A percentile compares a stretch with the other conserved stretches of the same genome.
Evolutionary conservation across 2,113 vertebrate genomes (phyloP).

Genomic region (Holacanthus passer): DNA sequence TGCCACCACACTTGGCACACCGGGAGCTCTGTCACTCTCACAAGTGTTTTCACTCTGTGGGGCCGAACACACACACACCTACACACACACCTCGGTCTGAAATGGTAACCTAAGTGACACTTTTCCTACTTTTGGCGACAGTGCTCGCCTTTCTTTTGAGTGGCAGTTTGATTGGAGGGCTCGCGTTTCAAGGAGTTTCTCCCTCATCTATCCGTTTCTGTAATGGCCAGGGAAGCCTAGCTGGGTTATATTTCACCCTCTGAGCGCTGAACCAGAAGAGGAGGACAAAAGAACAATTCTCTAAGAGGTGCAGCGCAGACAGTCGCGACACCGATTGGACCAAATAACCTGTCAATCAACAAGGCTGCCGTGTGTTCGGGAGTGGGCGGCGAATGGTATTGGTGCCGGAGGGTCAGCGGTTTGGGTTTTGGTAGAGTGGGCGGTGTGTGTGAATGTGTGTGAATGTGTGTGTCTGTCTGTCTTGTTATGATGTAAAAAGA

Average conservation of each 20-base stretch:
- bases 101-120: conserved; percentile 74
- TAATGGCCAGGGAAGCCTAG: conserved; percentile 59
- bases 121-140: conserved; percentile 77
- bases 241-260: conserved; percentile 69
- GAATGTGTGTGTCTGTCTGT: conserved; percentile 35
- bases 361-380: conserved; percentile 41
- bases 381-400: conserved; percentile 36
- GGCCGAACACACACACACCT: conserved; percentile 4
- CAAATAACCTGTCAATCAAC: conserved; percentile 69
- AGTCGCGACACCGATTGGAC: conserved; percentile 70
- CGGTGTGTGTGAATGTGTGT: not conserved
- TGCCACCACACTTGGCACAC: conserved; percentile 61
- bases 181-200: conserved; percentile 82
- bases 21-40: conserved; percentile 49
- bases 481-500: conserved; percentile 47
- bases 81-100: conserved; percentile 47
- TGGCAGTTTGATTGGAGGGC: conserved; percentile 83
- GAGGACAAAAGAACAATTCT: conserved; percentile 77
- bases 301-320: conserved; percentile 61
- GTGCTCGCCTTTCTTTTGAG: conserved; percentile 65
- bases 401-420: conserved; percentile 30
- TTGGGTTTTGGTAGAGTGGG: conserved; percentile 40
- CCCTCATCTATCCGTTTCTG: conserved; percentile 61
- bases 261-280: conserved; percentile 71
- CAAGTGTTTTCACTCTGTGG: conserved; percentile 18